phyloP scores from a whole-genome alignment of 2,888 invertebrate genomes.

The Oxycera nigricornis region DNA sequence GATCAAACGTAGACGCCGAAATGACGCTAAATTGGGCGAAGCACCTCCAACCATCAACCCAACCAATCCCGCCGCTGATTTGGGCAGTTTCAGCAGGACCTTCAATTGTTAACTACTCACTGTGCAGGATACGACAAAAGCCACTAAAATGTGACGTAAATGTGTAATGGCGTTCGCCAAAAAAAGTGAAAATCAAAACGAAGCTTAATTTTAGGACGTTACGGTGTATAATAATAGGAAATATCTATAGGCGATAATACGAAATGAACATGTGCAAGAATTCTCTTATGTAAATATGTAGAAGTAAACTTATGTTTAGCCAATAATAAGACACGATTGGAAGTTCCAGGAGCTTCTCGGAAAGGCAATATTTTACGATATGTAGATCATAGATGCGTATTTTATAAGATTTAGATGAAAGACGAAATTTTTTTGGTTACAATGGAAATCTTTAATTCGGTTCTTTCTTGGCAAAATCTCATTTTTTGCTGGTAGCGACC shows the following conservation, averaged over 20 bases:
- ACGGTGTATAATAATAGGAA: background rate
- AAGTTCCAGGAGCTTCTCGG: constrained; percentile 22
- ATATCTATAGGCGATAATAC: background rate
- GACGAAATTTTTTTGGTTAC: background rate
- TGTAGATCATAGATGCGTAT: background rate
- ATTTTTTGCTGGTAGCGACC: background rate
- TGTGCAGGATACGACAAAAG: background rate
- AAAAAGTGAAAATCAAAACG: constrained; percentile 16
- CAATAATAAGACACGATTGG: constrained; percentile 4
- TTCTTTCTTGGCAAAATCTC: background rate
- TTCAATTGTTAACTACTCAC: constrained; percentile 13
- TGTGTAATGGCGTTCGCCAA: background rate
- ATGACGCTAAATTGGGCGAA: constrained; percentile 40
- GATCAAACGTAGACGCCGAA: constrained; percentile 45
- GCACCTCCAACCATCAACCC: background rate
- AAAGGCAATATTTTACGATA: constrained; percentile 31
- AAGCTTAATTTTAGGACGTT: background rate
- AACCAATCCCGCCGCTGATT: background rate
- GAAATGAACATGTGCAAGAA: background rate
- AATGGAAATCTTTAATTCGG: background rate
- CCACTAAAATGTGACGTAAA: constrained; percentile 1
- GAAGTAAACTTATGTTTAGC: background rate
- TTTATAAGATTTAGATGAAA: constrained; percentile 7
- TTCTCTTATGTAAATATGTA: constrained; percentile 30
- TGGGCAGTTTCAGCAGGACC: background rate